Base-by-base conservation (phyloP, 2,113 vertebrate species). In the Arothron firmamentum region DNA sequence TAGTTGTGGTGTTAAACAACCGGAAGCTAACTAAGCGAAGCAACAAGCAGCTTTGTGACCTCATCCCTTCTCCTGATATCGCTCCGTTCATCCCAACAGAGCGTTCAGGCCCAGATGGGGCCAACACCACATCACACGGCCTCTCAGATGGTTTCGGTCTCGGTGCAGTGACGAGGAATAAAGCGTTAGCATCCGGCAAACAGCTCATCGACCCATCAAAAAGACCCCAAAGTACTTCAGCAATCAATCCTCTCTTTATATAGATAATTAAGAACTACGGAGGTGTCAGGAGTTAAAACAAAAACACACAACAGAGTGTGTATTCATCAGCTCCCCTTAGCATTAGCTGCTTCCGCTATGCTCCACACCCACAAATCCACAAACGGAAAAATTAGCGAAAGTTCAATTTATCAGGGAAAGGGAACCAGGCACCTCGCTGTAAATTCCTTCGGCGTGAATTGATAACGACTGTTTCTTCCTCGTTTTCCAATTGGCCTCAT, bases 251-350 rank as follows among this genome's bases (percentile, higher is more conserved):
- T 16, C 3, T 45, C 3, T 48, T 18, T 59, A 13, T 59, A 6
- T 20, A 12, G 31, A 6, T 31, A 31, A 31, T 49, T 17, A 60
- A 6, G 49, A 49, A 20, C n/a, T 11, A 4, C 16, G 19, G 34
- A 41, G 31, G 17, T 19, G 31, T 47, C 58, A 53, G 2, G 20
- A 34, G 28, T 56, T 49, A 38, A 54, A 60, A 54, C 7, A 16
- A 50, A 19, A 34, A 8, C 31, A 34, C 31, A 34, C 42, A 45
- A 16, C 15, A 16, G 10, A 45, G 15, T 45, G 42, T 16, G 41
- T 42, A 9, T 62, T 69, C 65, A 80, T 77, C 59, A 64, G 51
- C 28, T 1, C 1, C 42, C 45, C n/a, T n/a, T n/a, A n/a, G n/a
- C n/a, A 46, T 14, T 46, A 16, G 45, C 45, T 15, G 6, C 28